Percentiles rank a stretch among this genome's conserved stretches.
Evolutionary conservation across 2,888 invertebrate genomes (phyloP).

Genomic region (Folsomia candida): DNA sequence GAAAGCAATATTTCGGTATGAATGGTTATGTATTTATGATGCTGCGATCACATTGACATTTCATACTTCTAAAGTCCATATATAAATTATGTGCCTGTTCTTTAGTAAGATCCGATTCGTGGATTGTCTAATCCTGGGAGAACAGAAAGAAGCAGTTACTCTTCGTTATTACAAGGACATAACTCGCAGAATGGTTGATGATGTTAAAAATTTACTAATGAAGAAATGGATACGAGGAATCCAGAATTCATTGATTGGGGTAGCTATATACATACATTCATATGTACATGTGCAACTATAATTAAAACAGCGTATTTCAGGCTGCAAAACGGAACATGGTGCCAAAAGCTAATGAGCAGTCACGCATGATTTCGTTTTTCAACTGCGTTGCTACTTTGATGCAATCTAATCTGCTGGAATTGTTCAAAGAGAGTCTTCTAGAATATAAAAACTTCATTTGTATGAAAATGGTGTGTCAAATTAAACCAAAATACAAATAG

Average conservation of each 20-base stretch:
- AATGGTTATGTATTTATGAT: background rate
- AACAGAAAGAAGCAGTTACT: slow-evolving; percentile 66
- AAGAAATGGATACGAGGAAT: slow-evolving; percentile 67
- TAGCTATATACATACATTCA: too few species aligned
- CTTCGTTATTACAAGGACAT: slow-evolving; percentile 63
- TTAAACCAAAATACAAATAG: too few species aligned
- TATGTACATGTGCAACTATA: slow-evolving; percentile 10
- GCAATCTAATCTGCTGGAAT: slow-evolving; percentile 79
- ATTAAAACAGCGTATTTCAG: slow-evolving; percentile 16
- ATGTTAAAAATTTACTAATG: slow-evolving; percentile 65
- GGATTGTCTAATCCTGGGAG: slow-evolving; percentile 61
- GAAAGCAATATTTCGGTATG: slow-evolving; percentile 45
- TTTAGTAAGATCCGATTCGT: slow-evolving; percentile 64
- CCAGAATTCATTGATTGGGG: slow-evolving; percentile 64
- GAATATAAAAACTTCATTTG: slow-evolving; percentile 75
- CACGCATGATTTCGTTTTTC: slow-evolving; percentile 72
- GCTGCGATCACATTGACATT: background rate
- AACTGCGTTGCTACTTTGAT: slow-evolving; percentile 81
- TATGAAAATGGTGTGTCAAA: slow-evolving; percentile 70
- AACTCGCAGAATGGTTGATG: slow-evolving; percentile 64
- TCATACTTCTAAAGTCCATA: too few species aligned
- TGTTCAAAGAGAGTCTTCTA: slow-evolving; percentile 75
- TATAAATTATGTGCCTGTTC: slow-evolving; percentile 22
- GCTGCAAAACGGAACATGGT: slow-evolving; percentile 55
- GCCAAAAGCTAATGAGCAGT: slow-evolving; percentile 65